phyloP scores from a whole-genome alignment of 2,888 invertebrate genomes.

The Thera britannica region DNA sequence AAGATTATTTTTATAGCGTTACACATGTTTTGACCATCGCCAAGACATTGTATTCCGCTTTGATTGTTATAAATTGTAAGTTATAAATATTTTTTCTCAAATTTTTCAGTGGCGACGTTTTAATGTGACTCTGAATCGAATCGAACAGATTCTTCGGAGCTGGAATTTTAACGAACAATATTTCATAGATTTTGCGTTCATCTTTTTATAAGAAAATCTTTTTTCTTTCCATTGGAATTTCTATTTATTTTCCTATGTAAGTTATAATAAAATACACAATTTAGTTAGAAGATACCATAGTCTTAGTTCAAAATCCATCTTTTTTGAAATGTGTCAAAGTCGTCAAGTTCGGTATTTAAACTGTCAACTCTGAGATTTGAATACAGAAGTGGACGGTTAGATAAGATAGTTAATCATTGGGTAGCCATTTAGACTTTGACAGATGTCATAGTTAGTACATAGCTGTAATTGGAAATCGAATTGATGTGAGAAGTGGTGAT shows the following conservation, averaged over 20 bases:
- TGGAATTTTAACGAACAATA: slow-evolving; percentile 22
- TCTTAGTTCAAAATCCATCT: slow-evolving; percentile 36
- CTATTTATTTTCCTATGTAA: too few relatives aligned
- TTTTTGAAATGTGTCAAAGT: slow-evolving; percentile 42
- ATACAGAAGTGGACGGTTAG: slow-evolving; percentile 31
- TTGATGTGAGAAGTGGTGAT: slow-evolving; percentile 20
- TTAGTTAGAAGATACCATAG: slow-evolving; percentile 5
- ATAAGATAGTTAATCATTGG: slow-evolving; percentile 34
- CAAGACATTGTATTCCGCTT: slow-evolving; percentile 52
- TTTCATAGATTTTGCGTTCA: slow-evolving; percentile 22
- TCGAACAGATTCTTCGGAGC: slow-evolving; percentile 40
- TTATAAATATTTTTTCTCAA: slow-evolving; percentile 43
- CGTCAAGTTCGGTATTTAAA: slow-evolving; percentile 37
- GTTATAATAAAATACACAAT: not conserved
- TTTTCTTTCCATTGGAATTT: not conserved
- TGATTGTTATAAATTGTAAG: slow-evolving; percentile 54
- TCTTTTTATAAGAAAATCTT: slow-evolving; percentile 10
- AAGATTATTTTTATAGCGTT: slow-evolving; percentile 44
- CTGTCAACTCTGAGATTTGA: slow-evolving; percentile 40
- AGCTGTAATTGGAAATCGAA: slow-evolving; percentile 23
- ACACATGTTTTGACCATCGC: slow-evolving; percentile 43
- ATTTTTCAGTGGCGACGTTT: slow-evolving; percentile 33
- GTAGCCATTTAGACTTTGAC: slow-evolving; percentile 26
- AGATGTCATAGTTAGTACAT: slow-evolving; percentile 10
- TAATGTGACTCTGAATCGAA: slow-evolving; percentile 40